These are phyloP conservation scores for Hyalella azteca DNA, from an alignment of 2,888 invertebrate species.

Conservation along the genomic window DNA sequence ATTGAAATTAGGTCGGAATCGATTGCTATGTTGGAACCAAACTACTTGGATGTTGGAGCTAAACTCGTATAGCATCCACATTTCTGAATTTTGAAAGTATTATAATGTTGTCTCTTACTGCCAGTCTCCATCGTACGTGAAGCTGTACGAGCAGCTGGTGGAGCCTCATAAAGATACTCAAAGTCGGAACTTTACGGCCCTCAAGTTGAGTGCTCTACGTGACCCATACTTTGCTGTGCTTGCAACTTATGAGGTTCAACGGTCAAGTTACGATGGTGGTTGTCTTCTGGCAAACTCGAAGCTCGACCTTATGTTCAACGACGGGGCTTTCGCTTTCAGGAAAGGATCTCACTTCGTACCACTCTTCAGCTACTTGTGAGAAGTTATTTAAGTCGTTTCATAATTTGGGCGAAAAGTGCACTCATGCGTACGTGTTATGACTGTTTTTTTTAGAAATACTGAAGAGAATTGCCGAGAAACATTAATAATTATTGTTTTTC, in stretches of 20 bases:
- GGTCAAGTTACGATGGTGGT: conserved; percentile 43
- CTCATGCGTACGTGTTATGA: too few relatives aligned
- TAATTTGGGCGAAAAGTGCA: too few relatives aligned
- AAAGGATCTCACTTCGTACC: conserved; percentile 42
- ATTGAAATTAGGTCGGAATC: too few relatives aligned
- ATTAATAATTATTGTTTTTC: too few relatives aligned
- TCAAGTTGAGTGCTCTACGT: conserved; percentile 39
- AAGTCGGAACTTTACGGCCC: conserved; percentile 20
- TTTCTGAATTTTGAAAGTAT: too few relatives aligned
- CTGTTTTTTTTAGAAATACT: too few relatives aligned
- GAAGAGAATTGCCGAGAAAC: too few relatives aligned
- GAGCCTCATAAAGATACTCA: conserved; percentile 46
- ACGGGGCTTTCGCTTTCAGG: conserved; percentile 48
- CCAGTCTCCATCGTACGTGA: conserved; percentile 43
- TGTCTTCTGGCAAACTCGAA: conserved; percentile 46
- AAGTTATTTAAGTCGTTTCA: too few relatives aligned
- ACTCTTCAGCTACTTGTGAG: conserved; percentile 49
- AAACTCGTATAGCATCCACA: too few relatives aligned
- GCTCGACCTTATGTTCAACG: conserved; percentile 48
- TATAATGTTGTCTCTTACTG: too few relatives aligned
- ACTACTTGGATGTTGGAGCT: too few relatives aligned
- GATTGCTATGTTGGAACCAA: too few relatives aligned
- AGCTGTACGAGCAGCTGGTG: conserved; percentile 45
- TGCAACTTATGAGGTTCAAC: conserved; percentile 49
- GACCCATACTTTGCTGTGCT: conserved; percentile 44